These are phyloP conservation scores for Andrena praecox DNA, from an alignment of 2,888 invertebrate genomes.

Conservation along the genomic window DNA sequence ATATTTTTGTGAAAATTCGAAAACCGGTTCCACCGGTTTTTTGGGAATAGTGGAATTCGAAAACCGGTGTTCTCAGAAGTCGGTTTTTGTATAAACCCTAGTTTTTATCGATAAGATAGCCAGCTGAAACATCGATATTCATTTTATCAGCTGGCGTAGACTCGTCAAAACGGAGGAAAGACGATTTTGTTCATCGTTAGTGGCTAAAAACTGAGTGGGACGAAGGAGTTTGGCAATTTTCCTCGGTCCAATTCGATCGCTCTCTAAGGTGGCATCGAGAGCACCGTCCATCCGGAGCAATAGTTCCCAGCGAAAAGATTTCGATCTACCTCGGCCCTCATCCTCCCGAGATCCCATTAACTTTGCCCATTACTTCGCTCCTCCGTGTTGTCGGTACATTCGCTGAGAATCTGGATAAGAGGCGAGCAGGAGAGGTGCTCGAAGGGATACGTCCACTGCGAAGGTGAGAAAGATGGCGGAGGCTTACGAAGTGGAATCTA, in stretches of 20 bases:
- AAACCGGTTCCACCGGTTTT: too few species aligned
- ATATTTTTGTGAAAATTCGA: too few species aligned
- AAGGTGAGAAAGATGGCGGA: background rate
- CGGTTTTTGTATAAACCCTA: too few species aligned
- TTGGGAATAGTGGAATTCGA: too few species aligned
- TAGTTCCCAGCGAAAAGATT: slow-evolving; percentile 9
- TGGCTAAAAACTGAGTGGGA: background rate
- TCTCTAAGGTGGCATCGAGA: background rate
- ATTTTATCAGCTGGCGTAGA: background rate
- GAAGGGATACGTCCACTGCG: slow-evolving; percentile 7
- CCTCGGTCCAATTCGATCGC: background rate
- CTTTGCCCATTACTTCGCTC: slow-evolving; percentile 44
- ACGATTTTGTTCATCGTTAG: background rate
- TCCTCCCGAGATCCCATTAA: slow-evolving; percentile 42
- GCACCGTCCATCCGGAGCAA: background rate
- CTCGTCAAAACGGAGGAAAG: background rate
- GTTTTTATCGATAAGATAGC: background rate
- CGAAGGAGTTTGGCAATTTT: background rate
- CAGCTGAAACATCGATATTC: background rate
- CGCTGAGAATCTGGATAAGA: slow-evolving; percentile 17
- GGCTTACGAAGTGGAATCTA: too few species aligned
- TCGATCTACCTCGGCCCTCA: slow-evolving; percentile 20
- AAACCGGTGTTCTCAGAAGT: too few species aligned
- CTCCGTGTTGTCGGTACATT: slow-evolving; percentile 22
- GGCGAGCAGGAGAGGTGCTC: slow-evolving; percentile 15